Conservation (phyloP, 2,888 invertebrate genomes). For the Lasioglossum calceatum region DNA sequence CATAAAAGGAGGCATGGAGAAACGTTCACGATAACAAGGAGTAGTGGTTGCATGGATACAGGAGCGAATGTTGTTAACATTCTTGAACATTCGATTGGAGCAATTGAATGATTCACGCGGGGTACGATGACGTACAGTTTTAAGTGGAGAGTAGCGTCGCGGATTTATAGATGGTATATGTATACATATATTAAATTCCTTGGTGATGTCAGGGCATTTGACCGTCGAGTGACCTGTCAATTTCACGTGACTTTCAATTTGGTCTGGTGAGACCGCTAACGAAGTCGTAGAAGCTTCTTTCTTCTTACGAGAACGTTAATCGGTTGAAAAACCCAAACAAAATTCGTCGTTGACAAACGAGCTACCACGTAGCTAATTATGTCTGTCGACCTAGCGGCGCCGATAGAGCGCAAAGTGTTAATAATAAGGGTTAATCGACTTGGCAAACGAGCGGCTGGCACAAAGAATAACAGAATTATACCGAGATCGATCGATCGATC, state of each 20-base stretch:
- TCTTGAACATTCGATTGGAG: slow-evolving; percentile 8
- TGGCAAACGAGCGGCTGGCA: not conserved
- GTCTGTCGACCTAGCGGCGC: not conserved
- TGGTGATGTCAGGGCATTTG: not conserved
- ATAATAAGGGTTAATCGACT: slow-evolving; percentile 1
- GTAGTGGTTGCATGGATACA: not conserved
- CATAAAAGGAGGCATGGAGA: not conserved
- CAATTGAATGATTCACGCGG: slow-evolving; percentile 3
- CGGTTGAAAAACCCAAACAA: not conserved
- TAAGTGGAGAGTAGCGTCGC: not conserved
- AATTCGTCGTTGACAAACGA: too few species aligned
- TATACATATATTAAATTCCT: not conserved
- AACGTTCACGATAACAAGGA: not conserved
- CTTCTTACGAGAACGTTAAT: not conserved
- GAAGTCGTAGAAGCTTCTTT: not conserved
- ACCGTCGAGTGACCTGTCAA: not conserved
- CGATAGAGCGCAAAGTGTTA: not conserved
- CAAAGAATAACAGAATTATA: not conserved
- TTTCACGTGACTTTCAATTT: not conserved
- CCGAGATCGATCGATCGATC: not conserved
- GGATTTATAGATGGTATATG: not conserved
- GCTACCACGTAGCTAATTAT: not conserved
- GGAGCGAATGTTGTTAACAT: not conserved
- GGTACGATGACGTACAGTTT: not conserved
- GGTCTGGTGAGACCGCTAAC: not conserved